A percentile compares a stretch with the other conserved stretches of the same genome.
phyloP scores from a whole-genome alignment of 2,888 invertebrate species.

The Metopia argyrocephala region DNA sequence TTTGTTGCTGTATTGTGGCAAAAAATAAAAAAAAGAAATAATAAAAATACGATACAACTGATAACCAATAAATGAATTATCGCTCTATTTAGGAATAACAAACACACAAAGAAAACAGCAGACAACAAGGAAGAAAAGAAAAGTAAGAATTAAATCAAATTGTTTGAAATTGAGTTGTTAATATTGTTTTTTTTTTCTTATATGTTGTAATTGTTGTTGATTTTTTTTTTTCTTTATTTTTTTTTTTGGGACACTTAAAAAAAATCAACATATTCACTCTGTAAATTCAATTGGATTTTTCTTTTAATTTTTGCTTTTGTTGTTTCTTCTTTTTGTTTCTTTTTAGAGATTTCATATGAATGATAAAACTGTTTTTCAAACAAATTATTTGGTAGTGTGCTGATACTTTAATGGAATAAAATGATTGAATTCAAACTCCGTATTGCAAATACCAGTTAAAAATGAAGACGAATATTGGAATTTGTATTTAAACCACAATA shows the following conservation, averaged over 20 bases:
- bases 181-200: background rate
- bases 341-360: no score
- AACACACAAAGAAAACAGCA: background rate
- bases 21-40: no score
- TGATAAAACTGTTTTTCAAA: no score
- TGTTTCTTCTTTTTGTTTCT: no score
- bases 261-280: background rate
- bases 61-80: conserved; percentile 36
- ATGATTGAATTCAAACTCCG: no score
- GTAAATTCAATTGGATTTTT: background rate
- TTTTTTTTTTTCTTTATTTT: background rate
- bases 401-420: no score
- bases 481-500: no score
- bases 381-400: no score
- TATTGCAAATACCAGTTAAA: no score
- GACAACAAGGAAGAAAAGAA: no score
- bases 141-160: background rate
- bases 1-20: background rate
- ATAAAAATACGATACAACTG: conserved; percentile 31
- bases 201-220: background rate
- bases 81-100: background rate
- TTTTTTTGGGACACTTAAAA: background rate
- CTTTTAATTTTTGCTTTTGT: no score
- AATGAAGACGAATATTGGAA: no score
- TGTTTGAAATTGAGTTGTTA: conserved; percentile 37